These are phyloP conservation scores for Dendrocopos noguchii DNA, from an alignment of 2,113 vertebrate genomes.

Conservation along the genomic window DNA sequence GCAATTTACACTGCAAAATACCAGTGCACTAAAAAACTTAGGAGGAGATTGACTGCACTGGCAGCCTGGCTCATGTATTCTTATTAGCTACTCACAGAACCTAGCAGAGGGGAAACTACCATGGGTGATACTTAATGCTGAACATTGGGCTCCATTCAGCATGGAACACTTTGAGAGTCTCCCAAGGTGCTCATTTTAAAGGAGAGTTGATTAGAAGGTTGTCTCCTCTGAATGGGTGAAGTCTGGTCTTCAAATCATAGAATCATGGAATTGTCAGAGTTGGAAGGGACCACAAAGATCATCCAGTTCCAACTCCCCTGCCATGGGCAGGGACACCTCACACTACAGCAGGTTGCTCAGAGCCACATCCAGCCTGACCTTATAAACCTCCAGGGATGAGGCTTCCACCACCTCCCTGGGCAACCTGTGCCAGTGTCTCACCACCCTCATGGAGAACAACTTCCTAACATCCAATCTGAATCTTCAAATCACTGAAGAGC, in stretches of 20 bases:
- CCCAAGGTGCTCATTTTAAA: background rate
- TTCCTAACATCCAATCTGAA: no score
- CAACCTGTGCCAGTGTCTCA: no score
- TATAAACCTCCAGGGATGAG: no score
- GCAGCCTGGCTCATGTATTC: background rate
- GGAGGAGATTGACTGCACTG: background rate
- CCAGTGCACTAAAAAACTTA: conserved; percentile 8
- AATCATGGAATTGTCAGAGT: no score
- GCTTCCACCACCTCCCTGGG: no score
- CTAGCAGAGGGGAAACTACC: background rate
- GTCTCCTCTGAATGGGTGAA: background rate
- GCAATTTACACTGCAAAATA: background rate
- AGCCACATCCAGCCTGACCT: no score
- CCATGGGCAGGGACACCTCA: no score
- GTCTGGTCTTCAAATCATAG: background rate
- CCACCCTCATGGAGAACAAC: no score
- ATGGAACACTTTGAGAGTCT: background rate
- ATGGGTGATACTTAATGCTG: background rate
- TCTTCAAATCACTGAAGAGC: background rate
- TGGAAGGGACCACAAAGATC: no score
- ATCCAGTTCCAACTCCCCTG: no score
- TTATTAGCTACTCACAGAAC: background rate
- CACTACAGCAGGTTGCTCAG: no score
- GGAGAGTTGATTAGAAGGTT: fast-evolving
- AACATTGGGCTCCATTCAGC: background rate